Evolutionary conservation across 1,140 invertebrate genomes (phyloP).

Genomic region (Drosophila sturtevanti): DNA sequence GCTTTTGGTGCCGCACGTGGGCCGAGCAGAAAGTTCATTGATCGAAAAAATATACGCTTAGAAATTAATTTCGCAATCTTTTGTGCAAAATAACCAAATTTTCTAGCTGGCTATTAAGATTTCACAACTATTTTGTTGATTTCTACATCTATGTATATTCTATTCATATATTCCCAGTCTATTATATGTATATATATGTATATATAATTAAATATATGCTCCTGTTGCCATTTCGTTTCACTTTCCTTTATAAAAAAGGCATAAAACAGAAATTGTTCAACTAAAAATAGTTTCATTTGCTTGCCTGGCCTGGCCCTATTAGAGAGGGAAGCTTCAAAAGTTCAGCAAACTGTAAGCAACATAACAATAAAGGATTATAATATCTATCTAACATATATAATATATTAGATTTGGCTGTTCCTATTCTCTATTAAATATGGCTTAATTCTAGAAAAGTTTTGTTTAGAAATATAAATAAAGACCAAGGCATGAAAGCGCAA

Average conservation of each 20-base stretch:
- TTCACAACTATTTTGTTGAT: slow-evolving; percentile 26
- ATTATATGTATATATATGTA: background rate
- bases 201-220: slow-evolving; percentile 13
- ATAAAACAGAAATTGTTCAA: slow-evolving; percentile 59
- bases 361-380: no score
- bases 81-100: slow-evolving; percentile 9
- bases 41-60: slow-evolving; percentile 2
- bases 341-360: slow-evolving; percentile 21
- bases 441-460: no score
- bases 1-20: background rate
- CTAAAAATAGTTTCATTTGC: slow-evolving; percentile 63
- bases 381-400: no score
- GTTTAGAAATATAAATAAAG: no score
- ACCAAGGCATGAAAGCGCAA: no score
- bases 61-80: slow-evolving; percentile 35
- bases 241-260: slow-evolving; percentile 65
- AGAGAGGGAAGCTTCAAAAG: slow-evolving; percentile 42
- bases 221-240: slow-evolving; percentile 34
- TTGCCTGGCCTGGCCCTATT: slow-evolving; percentile 41
- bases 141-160: slow-evolving; percentile 12
- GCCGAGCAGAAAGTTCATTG: slow-evolving; percentile 13
- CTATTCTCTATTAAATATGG: no score
- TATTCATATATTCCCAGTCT: background rate
- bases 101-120: slow-evolving; percentile 19
- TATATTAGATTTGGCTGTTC: no score